Percentiles rank a stretch among this genome's conserved stretches.
Evolutionary conservation across 2,888 invertebrate genomes (phyloP).

Genomic region (Drosophila multiciliata): DNA sequence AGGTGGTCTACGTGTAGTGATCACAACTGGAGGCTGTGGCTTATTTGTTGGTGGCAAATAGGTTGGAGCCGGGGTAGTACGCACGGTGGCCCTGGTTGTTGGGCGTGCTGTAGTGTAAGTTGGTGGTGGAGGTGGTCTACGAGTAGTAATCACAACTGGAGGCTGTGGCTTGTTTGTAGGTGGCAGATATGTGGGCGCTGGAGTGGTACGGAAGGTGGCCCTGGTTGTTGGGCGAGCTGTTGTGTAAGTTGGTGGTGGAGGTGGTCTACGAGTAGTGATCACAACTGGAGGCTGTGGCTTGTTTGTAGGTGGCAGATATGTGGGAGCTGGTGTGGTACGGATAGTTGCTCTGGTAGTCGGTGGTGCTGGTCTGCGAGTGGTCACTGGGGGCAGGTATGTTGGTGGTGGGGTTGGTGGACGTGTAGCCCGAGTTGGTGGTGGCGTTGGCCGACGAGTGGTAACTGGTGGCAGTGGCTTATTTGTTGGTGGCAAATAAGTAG

Average conservation of each 20-base stretch:
- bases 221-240: conserved; percentile 43
- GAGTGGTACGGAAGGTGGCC: conserved; percentile 18
- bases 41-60: conserved; percentile 21
- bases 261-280: conserved; percentile 39
- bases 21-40: conserved; percentile 1
- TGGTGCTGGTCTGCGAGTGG: conserved; percentile 46
- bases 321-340: conserved; percentile 38
- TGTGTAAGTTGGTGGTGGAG: conserved; percentile 43
- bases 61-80: conserved; percentile 43
- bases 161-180: conserved; percentile 19
- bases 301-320: conserved; percentile 55
- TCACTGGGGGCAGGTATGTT: conserved; percentile 55
- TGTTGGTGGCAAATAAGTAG: conserved; percentile 61
- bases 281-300: conserved; percentile 54
- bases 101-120: conserved; percentile 29
- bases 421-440: conserved; percentile 23
- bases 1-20: neutral
- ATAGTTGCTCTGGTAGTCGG: conserved; percentile 25
- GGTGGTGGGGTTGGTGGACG: conserved; percentile 47
- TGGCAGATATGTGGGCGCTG: conserved; percentile 54
- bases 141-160: conserved; percentile 44
- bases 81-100: conserved; percentile 31
- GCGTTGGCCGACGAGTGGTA: conserved; percentile 45
- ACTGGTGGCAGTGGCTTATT: conserved; percentile 56
- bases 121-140: conserved; percentile 46